Conservation (phyloP, 2,797 vertebrate species). For the Pangasius sanitwongsei region DNA sequence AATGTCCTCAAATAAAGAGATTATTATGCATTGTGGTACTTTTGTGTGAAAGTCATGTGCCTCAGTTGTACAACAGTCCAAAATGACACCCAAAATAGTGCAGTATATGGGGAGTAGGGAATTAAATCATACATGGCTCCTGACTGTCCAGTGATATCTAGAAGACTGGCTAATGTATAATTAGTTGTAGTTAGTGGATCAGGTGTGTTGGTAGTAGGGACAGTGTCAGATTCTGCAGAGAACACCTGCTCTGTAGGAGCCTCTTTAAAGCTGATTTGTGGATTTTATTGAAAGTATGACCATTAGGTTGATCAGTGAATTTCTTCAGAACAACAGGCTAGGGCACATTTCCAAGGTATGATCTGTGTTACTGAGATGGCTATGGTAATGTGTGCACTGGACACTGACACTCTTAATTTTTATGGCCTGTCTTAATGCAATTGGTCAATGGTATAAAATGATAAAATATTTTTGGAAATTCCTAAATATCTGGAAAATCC, state of each 20-base stretch:
- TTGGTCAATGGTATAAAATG: not conserved
- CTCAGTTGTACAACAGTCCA: not conserved
- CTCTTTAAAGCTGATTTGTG: not conserved
- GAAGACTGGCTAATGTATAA: not conserved
- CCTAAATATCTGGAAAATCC: not conserved
- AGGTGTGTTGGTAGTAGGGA: not conserved
- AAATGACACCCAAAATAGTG: not conserved
- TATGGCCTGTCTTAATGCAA: not conserved
- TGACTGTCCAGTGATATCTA: not conserved
- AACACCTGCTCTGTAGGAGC: not conserved
- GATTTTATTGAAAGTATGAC: not conserved
- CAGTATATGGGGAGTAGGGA: not conserved
- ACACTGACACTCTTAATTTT: conserved; percentile 18
- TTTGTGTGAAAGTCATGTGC: not conserved
- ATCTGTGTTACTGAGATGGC: not conserved
- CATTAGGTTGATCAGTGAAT: not conserved
- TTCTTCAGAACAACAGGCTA: conserved; percentile 21
- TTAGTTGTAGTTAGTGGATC: not conserved
- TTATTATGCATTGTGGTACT: no score
- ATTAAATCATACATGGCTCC: not conserved
- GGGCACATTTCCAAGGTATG: conserved; percentile 19
- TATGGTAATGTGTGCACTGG: conserved; percentile 27
- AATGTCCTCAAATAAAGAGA: not conserved
- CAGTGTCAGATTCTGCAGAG: not conserved
- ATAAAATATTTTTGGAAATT: not conserved